These are phyloP conservation scores for Dreissena polymorpha DNA, from an alignment of 1,140 invertebrate species.

Conservation along the genomic window DNA sequence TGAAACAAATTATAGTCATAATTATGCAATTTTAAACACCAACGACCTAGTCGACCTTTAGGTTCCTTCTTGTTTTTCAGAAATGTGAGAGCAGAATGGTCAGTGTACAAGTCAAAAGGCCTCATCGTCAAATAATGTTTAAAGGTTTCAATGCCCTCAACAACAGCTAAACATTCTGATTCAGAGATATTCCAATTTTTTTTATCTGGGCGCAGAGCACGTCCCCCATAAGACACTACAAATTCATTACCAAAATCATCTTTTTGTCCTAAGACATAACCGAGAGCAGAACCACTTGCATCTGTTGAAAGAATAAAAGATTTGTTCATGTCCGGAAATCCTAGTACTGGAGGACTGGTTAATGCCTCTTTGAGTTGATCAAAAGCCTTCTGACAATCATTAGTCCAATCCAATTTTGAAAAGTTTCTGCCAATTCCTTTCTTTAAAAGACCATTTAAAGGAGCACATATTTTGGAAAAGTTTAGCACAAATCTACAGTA, in stretches of 20 bases:
- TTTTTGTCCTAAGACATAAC: conserved; percentile 66
- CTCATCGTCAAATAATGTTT: conserved; percentile 46
- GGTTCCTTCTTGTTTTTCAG: conserved; percentile 21
- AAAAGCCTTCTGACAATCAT: conserved; percentile 57
- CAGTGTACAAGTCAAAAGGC: conserved; percentile 47
- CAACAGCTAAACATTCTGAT: conserved; percentile 52
- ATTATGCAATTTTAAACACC: not conserved
- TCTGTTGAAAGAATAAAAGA: conserved; percentile 64
- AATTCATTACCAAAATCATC: conserved; percentile 67
- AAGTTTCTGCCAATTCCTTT: conserved; percentile 38
- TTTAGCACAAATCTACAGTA: conserved; percentile 75
- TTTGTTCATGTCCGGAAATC: conserved; percentile 57
- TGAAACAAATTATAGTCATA: conserved; percentile 4
- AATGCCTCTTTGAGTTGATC: conserved; percentile 59
- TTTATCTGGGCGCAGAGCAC: conserved; percentile 67
- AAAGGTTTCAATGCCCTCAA: conserved; percentile 43
- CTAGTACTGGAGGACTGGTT: conserved; percentile 59
- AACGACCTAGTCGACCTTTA: conserved; percentile 3
- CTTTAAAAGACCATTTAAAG: conserved; percentile 67
- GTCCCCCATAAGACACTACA: conserved; percentile 80
- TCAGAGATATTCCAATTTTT: conserved; percentile 41
- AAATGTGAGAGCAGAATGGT: conserved; percentile 43
- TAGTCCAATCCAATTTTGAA: conserved; percentile 42
- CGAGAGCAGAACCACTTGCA: conserved; percentile 64
- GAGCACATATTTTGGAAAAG: conserved; percentile 72